Base-by-base conservation (phyloP, 2,888 invertebrate species). In the Congeria kusceri region DNA sequence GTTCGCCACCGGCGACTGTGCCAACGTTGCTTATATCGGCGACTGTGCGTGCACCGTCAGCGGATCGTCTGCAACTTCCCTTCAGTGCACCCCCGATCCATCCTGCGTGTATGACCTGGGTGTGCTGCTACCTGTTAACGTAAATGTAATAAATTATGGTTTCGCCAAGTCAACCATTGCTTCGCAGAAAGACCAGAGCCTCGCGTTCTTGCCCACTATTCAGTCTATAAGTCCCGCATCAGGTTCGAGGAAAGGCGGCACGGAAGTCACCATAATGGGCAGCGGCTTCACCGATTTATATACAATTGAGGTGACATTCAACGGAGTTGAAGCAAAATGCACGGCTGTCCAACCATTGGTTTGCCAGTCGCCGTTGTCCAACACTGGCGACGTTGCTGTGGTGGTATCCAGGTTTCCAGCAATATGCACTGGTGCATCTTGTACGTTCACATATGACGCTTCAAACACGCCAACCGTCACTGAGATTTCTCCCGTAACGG, bases 11-110 rank as follows among this genome's bases (percentile, higher is more conserved):
- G 67, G 67, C 4, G 65, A 63, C 1, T 88, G 88, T 70, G 83
- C 86, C 11, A 88, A 88, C 47, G 82, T 83, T 46, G 81, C 84
- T 9, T 73, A 18, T 1, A 78, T 87, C 39, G 85, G 85, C 0
- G 69, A 77, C 46, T 82, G 78, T 27, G 47, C 32, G 5, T 83
- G 85, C 23, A 46, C 27, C 0, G 76, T 81, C 9, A 56, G 66
- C 2, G n/a, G 32, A 0, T 64, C 73, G 3, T 44, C 74, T 13
- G 13, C 65, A 9, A 57, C 70, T 1, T 29, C 27, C 11, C 63
- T 87, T 9, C 59, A 28, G 3, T 85, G 81, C 27, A 58, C 44
- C 0, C 73, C 80, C 7, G 73, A 77, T 39, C 13, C 71, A 0
- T 27, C 46, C 11, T 80, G 69, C 53, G 27, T 25, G 3, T 75